These are phyloP conservation scores for Anthophora plumipes DNA, from an alignment of 2,888 invertebrate genomes.

Conservation along the genomic window DNA sequence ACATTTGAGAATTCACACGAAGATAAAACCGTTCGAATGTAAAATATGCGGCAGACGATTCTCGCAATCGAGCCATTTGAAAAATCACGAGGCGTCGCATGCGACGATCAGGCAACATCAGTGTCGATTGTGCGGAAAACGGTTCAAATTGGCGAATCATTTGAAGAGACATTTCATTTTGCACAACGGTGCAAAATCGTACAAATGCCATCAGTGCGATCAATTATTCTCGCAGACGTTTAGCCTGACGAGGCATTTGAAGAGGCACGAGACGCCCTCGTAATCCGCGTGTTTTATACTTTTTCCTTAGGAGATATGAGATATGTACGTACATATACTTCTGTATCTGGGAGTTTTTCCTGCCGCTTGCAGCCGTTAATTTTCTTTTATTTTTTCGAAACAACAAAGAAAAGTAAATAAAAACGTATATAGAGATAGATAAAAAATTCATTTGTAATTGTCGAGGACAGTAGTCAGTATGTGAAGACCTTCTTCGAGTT, in stretches of 20 bases:
- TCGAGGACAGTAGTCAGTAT: slow-evolving; percentile 85
- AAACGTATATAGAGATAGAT: not conserved
- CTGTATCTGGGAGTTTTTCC: not conserved
- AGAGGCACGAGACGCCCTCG: slow-evolving; percentile 81
- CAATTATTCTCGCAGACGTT: slow-evolving; percentile 85
- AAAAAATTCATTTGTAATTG: slow-evolving; percentile 43
- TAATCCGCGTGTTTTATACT: slow-evolving; percentile 39
- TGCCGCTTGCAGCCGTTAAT: not conserved
- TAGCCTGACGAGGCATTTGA: slow-evolving; percentile 85
- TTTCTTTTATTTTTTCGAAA: not conserved
- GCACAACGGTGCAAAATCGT: slow-evolving; percentile 80
- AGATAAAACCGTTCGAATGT: slow-evolving; percentile 81
- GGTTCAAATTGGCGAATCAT: slow-evolving; percentile 81
- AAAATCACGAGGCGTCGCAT: slow-evolving; percentile 80
- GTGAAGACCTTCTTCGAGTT: slow-evolving; percentile 86
- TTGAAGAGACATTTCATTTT: slow-evolving; percentile 80
- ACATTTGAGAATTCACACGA: slow-evolving; percentile 82
- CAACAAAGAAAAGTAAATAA: not conserved
- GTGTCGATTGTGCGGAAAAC: slow-evolving; percentile 81
- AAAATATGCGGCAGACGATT: slow-evolving; percentile 80
- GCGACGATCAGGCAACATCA: slow-evolving; percentile 78
- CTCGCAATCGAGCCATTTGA: slow-evolving; percentile 82
- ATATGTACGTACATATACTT: slow-evolving; percentile 3
- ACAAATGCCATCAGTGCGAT: slow-evolving; percentile 84
- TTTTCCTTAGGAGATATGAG: not conserved